Percentiles rank a stretch among this genome's conserved stretches.
Evolutionary conservation across 2,797 vertebrate genomes (phyloP).

Genomic region (Acanthiza pusilla): DNA sequence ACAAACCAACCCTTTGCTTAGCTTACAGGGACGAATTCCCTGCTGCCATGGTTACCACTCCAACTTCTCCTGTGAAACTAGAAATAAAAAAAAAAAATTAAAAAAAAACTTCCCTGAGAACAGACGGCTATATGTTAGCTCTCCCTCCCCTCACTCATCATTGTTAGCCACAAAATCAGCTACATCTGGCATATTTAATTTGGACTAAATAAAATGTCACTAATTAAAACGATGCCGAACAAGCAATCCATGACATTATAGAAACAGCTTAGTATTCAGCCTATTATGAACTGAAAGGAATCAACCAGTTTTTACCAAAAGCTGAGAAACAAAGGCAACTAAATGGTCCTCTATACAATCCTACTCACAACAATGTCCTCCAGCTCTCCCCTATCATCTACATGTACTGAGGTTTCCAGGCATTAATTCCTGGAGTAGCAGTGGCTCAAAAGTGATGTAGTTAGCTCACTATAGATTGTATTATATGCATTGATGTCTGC

Average conservation of each 20-base stretch:
- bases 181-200: constrained; percentile 47
- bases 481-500: not conserved
- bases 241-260: constrained; percentile 14
- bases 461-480: not conserved
- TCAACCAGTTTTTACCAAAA: constrained; percentile 16
- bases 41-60: constrained; percentile 47
- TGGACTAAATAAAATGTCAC: constrained; percentile 49
- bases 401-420: not conserved
- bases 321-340: constrained; percentile 31
- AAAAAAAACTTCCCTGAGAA: constrained; percentile 1
- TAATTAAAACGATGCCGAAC: constrained; percentile 38
- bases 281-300: constrained; percentile 7
- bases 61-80: constrained; percentile 44
- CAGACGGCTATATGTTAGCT: constrained; percentile 50
- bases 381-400: not conserved
- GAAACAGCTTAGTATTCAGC: constrained; percentile 18
- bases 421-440: constrained; percentile 11
- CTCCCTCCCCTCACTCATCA: constrained; percentile 23
- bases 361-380: not conserved
- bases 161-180: constrained; percentile 51
- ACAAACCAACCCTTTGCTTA: constrained; percentile 24
- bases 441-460: not conserved
- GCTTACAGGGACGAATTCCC: constrained; percentile 42
- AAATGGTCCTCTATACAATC: not conserved
- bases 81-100: not conserved